Conservation (phyloP, 2,888 invertebrate species). For the Volucella zonaria region DNA sequence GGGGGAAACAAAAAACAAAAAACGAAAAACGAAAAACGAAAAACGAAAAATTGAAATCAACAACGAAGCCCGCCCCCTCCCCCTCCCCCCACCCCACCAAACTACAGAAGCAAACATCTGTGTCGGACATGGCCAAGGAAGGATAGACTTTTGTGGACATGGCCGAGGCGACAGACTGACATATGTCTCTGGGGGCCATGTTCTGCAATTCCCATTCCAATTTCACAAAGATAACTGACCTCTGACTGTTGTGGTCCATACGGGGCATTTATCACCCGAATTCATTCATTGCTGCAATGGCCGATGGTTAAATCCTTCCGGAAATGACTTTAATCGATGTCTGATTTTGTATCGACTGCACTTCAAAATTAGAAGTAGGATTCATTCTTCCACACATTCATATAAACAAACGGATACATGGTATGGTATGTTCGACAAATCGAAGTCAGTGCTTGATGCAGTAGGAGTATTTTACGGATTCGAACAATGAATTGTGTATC, state of each 20-base stretch:
- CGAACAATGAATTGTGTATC: slow-evolving; percentile 37
- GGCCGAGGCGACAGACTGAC: slow-evolving; percentile 71
- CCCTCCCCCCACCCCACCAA: too few species aligned
- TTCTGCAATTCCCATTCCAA: slow-evolving; percentile 51
- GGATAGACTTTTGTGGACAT: slow-evolving; percentile 62
- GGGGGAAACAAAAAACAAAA: slow-evolving; percentile 6
- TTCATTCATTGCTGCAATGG: slow-evolving; percentile 56
- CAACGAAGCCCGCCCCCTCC: neutral
- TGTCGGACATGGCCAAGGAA: slow-evolving; percentile 63
- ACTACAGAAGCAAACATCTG: slow-evolving; percentile 68
- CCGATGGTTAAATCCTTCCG: slow-evolving; percentile 68
- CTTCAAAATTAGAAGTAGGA: slow-evolving; percentile 62
- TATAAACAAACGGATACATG: neutral
- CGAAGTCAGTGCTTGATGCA: slow-evolving; percentile 34
- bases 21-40: neutral
- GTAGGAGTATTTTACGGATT: slow-evolving; percentile 26
- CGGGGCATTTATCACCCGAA: slow-evolving; percentile 63
- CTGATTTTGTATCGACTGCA: slow-evolving; percentile 60
- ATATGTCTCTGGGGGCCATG: slow-evolving; percentile 64
- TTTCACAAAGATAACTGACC: slow-evolving; percentile 67
- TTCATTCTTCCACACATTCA: slow-evolving; percentile 49
- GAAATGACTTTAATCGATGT: slow-evolving; percentile 72
- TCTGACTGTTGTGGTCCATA: slow-evolving; percentile 54
- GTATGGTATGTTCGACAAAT: neutral
- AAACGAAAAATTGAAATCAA: too few species aligned